phyloP scores from a whole-genome alignment of 2,888 invertebrate species.

The Heliconius ismenius region DNA sequence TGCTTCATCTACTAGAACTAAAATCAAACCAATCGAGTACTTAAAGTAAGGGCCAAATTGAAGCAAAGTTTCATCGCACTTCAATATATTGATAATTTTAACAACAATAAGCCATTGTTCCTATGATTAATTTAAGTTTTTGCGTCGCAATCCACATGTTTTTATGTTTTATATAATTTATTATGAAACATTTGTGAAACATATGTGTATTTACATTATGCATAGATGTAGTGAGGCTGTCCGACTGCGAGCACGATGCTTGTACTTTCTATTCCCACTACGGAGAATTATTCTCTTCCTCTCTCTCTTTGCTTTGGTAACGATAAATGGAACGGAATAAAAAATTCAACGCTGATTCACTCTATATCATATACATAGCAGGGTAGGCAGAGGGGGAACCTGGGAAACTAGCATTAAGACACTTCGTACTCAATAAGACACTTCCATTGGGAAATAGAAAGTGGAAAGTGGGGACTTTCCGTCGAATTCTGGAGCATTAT shows the following conservation, averaged over 20 bases:
- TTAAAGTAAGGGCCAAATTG: neutral
- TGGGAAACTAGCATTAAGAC: too few relatives aligned
- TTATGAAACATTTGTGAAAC: neutral
- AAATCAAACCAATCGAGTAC: neutral
- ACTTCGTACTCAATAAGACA: too few relatives aligned
- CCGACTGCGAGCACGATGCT: neutral
- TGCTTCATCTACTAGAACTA: neutral
- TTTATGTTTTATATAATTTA: conserved; percentile 40
- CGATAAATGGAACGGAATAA: neutral
- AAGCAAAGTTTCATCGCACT: conserved; percentile 38
- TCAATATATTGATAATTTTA: conserved; percentile 46
- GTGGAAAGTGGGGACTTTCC: too few relatives aligned
- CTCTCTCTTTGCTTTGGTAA: neutral
- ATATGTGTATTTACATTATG: neutral
- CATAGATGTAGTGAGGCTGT: neutral
- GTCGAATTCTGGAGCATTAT: neutral
- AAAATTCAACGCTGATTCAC: too few relatives aligned
- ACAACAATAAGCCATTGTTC: conserved; percentile 60
- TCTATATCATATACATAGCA: too few relatives aligned
- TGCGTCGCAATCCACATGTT: conserved; percentile 46
- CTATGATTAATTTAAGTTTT: conserved; percentile 49
- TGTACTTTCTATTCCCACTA: neutral
- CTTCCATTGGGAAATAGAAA: too few relatives aligned
- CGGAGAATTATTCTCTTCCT: neutral
- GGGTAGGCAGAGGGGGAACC: too few relatives aligned